Base-by-base conservation (phyloP, 92 coral and sea anemone genomes). In the Siderastrea siderea region DNA sequence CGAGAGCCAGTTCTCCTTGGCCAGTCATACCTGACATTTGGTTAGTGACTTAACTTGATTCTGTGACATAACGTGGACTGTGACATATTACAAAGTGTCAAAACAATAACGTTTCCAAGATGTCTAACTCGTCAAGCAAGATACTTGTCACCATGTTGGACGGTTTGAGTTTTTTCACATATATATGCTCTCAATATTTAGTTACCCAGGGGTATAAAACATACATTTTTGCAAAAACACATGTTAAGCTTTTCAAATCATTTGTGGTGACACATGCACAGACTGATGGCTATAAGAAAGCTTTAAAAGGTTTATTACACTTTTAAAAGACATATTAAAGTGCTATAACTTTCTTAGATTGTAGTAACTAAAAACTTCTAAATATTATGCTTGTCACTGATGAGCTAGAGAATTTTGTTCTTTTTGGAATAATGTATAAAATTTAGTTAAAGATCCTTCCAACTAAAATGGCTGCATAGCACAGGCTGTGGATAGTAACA, bases 21-120 rank as follows among this genome's bases (percentile, higher is more conserved):
- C n/a, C 15, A 68, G 75, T 38, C 75, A 71, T 38, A 48, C 38
- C 11, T 71, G 75, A 48, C 47, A 47, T 47, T 47, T 71, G 75
- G 55, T 71, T 47, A 48, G 47, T n/a, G 38, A 66, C 13, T 61
- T 4, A 61, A 61, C n/a, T n/a, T n/a, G 66, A 26, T 61, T 16
- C 38, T 43, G 46, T 43, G n/a, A n/a, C n/a, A n/a, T n/a, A n/a
- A n/a, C n/a, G n/a, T n/a, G n/a, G n/a, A 52, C 57, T 52, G 57
- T 9, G 8, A 6, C 57, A 52, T 52, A 52, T 5, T 52, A 9
- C 57, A 52, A 52, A 52, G n/a, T n/a, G n/a, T n/a, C n/a, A n/a
- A n/a, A n/a, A n/a, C n/a, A 55, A 14, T 14, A 55, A 55, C 11
- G 17, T 15, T 13, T 61, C 66, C 66, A 13, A 61, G 26, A 2